Conservation (phyloP, 1,140 invertebrate species). For the Drosophila kikkawai region DNA sequence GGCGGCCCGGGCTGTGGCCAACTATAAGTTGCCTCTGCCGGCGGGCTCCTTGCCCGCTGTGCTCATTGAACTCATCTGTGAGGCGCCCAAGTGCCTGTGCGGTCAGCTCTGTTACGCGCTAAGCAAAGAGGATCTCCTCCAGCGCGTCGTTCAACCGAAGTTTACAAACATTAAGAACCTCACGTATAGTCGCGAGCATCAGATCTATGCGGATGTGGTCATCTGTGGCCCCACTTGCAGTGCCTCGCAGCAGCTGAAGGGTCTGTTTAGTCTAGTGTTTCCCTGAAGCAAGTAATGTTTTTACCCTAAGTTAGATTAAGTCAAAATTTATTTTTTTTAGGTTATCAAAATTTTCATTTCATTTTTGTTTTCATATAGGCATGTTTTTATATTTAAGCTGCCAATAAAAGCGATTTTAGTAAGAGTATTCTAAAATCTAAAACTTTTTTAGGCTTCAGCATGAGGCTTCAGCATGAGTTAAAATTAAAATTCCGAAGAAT, state of each 20-base stretch:
- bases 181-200: slow-evolving; percentile 75
- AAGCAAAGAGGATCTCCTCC: slow-evolving; percentile 29
- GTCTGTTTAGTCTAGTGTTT: slow-evolving; percentile 19
- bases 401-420: slow-evolving; percentile 47
- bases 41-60: slow-evolving; percentile 61
- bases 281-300: not conserved
- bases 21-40: slow-evolving; percentile 58
- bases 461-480: not conserved
- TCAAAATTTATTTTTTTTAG: not conserved
- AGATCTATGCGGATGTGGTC: slow-evolving; percentile 78
- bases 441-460: not conserved
- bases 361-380: not conserved
- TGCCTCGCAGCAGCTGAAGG: slow-evolving; percentile 31
- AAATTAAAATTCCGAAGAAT: not conserved
- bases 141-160: slow-evolving; percentile 67
- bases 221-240: slow-evolving; percentile 62
- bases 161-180: slow-evolving; percentile 77
- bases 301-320: not conserved
- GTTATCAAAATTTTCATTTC: not conserved
- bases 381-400: not conserved
- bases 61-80: slow-evolving; percentile 72
- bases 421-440: not conserved
- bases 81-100: slow-evolving; percentile 75
- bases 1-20: slow-evolving; percentile 56
- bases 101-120: slow-evolving; percentile 72